Evolutionary conservation across 2,797 vertebrate genomes (phyloP).

Genomic region (Microctenopoma stevenorrisi): DNA sequence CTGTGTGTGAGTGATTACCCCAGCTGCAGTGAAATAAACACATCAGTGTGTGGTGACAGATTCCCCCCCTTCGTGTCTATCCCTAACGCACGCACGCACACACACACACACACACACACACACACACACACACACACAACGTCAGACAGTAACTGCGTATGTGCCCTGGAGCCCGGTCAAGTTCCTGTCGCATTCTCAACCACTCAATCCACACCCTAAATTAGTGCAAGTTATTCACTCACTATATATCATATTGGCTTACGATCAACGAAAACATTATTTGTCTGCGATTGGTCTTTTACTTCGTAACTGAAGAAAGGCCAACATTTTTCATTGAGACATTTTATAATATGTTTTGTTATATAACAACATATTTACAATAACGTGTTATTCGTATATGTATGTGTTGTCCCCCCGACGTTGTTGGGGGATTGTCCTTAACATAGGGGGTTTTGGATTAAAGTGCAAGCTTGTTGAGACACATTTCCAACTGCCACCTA

Average conservation of each 20-base stretch:
- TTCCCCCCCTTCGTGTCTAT: constrained; percentile 48
- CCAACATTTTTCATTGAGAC: neutral
- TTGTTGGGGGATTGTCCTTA: neutral
- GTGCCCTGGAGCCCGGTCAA: constrained; percentile 67
- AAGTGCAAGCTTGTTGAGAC: constrained; percentile 22
- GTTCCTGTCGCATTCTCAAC: constrained; percentile 73
- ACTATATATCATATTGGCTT: constrained; percentile 40
- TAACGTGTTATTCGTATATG: neutral
- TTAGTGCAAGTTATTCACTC: constrained; percentile 48
- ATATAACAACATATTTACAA: neutral
- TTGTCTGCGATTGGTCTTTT: constrained; percentile 21
- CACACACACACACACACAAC: constrained; percentile 22
- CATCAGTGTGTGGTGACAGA: constrained; percentile 81
- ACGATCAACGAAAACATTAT: constrained; percentile 16
- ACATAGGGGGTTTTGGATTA: constrained; percentile 15
- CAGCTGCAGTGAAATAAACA: constrained; percentile 81
- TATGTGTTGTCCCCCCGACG: neutral
- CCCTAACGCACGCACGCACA: constrained; percentile 34
- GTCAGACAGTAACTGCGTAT: constrained; percentile 67
- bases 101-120: constrained; percentile 34
- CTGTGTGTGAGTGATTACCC: constrained; percentile 74
- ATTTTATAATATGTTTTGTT: neutral
- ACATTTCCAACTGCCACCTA: constrained; percentile 14
- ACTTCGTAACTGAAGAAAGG: neutral
- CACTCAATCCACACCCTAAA: constrained; percentile 65